phyloP scores from a whole-genome alignment of 2,113 vertebrate genomes.

The Guaruba guarouba region DNA sequence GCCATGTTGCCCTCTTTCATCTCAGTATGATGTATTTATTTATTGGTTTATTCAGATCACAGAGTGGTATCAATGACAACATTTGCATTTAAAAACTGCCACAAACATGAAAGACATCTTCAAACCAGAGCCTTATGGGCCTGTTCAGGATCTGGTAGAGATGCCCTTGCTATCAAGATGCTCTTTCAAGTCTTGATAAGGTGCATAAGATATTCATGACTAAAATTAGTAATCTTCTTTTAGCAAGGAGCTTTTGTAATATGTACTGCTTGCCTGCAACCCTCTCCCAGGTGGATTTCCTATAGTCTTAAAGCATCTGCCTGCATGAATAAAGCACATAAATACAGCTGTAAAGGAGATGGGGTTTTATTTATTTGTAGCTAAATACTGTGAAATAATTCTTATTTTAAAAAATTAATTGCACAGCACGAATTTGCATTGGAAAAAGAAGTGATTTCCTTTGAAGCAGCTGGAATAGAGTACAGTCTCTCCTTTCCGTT shows the following conservation, averaged over 20 bases:
- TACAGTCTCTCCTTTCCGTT: background rate
- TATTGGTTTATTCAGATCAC: background rate
- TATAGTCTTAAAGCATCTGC: background rate
- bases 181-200: background rate
- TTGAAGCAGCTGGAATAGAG: background rate
- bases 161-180: background rate
- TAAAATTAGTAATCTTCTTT: background rate
- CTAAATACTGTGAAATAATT: background rate
- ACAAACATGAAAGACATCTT: background rate
- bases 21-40: background rate
- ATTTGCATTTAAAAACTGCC: background rate
- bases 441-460: background rate
- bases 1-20: background rate
- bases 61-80: background rate
- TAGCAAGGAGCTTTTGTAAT: background rate
- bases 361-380: background rate
- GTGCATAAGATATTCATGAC: rapidly evolving
- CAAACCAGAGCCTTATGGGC: background rate
- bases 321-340: constrained; percentile 9
- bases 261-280: background rate
- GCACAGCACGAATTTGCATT: background rate
- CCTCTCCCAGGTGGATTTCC: background rate
- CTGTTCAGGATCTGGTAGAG: background rate
- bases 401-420: background rate
- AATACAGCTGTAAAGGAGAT: background rate